Evolutionary conservation across 2,113 vertebrate genomes (phyloP).

Genomic region (Zosterops pallidus): DNA sequence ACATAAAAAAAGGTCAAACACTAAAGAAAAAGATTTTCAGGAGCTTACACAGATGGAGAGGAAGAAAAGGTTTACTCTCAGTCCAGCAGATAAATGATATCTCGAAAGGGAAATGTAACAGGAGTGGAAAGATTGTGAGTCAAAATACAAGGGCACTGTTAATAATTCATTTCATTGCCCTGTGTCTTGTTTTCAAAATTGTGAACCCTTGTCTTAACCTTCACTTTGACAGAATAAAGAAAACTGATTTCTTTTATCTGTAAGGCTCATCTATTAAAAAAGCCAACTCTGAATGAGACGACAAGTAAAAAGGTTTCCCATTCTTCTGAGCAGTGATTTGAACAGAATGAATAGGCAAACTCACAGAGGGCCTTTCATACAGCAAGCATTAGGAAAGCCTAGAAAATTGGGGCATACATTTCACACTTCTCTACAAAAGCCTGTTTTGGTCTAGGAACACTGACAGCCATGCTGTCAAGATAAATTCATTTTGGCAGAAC

Average conservation of each 20-base stretch:
- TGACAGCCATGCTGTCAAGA: neutral
- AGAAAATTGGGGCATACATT: neutral
- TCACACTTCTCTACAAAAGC: neutral
- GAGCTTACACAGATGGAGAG: neutral
- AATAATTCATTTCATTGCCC: slow-evolving; percentile 29
- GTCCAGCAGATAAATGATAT: neutral
- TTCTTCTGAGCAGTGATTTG: neutral
- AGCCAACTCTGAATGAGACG: neutral
- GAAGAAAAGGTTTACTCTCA: neutral
- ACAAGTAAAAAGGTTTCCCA: neutral
- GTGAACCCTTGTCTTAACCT: slow-evolving; percentile 29
- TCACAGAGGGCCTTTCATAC: neutral
- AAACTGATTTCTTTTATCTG: slow-evolving; percentile 22
- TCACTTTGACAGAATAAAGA: slow-evolving; percentile 21
- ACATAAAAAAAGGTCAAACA: slow-evolving; percentile 4
- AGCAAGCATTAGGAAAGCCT: neutral
- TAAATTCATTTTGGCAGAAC: neutral
- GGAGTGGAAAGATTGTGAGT: neutral
- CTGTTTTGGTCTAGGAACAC: neutral
- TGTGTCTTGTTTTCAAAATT: slow-evolving; percentile 27
- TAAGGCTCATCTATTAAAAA: neutral
- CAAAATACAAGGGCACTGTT: slow-evolving; percentile 17
- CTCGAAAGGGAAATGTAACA: neutral
- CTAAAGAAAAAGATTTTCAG: neutral
- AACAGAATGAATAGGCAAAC: slow-evolving; percentile 6